These are phyloP conservation scores for Luehdorfia chinensis DNA, from an alignment of 1,140 invertebrate species.

Conservation along the genomic window DNA sequence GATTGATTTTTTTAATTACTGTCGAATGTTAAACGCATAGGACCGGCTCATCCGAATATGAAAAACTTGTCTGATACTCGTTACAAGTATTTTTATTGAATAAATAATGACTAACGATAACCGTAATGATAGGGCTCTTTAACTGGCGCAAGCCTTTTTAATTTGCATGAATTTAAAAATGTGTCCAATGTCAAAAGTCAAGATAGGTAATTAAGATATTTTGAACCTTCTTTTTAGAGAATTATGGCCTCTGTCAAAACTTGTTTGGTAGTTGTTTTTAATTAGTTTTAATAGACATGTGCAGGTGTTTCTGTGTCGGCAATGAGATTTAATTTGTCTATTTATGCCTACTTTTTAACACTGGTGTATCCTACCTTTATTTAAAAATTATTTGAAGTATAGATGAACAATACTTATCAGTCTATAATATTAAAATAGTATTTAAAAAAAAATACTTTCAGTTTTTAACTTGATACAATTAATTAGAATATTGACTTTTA, in stretches of 20 bases:
- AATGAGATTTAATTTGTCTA: too few species aligned
- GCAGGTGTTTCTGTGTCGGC: too few species aligned
- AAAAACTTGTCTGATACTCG: conserved; percentile 8
- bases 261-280: conserved; percentile 10
- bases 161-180: conserved; percentile 14
- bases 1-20: conserved; percentile 10
- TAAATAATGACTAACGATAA: neutral
- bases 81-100: conserved; percentile 8
- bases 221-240: conserved; percentile 2
- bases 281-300: conserved; percentile 1
- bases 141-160: conserved; percentile 7
- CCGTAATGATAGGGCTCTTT: neutral
- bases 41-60: conserved; percentile 9
- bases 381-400: too few species aligned
- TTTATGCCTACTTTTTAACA: too few species aligned
- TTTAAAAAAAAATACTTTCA: too few species aligned
- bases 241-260: neutral
- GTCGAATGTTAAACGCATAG: conserved; percentile 2
- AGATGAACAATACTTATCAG: too few species aligned
- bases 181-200: conserved; percentile 15
- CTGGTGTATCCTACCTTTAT: too few species aligned
- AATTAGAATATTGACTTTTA: too few species aligned
- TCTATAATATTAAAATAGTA: too few species aligned
- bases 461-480: too few species aligned
- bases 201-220: conserved; percentile 9